These are phyloP conservation scores for Thunnus maccoyii DNA, from an alignment of 2,113 vertebrate species.

Conservation along the genomic window DNA sequence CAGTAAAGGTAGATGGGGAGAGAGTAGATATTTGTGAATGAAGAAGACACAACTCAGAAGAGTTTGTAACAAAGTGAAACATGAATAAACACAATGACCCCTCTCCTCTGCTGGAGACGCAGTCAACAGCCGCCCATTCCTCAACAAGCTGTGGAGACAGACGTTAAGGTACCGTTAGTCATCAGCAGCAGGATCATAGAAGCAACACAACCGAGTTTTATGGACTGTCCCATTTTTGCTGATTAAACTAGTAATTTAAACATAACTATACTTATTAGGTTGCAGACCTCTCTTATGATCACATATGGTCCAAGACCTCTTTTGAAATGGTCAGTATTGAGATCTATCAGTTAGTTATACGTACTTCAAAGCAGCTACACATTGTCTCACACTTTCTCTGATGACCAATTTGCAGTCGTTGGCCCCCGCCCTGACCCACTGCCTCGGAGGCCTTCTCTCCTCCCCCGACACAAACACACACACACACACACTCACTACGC, in stretches of 20 bases:
- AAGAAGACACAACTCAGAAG: background rate
- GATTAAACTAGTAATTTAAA: background rate
- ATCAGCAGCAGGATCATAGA: background rate
- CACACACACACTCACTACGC: conserved; percentile 12
- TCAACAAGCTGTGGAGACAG: background rate
- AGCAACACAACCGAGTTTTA: background rate
- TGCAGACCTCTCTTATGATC: background rate
- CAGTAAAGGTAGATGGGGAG: background rate
- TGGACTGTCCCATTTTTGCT: background rate
- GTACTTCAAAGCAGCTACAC: conserved; percentile 29
- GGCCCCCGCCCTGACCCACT: background rate
- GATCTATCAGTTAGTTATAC: background rate
- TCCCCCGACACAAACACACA: conserved; percentile 39
- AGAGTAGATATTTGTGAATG: background rate
- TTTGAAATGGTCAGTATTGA: background rate
- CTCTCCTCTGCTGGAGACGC: background rate
- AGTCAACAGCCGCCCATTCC: background rate
- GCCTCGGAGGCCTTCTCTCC: background rate
- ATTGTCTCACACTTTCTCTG: conserved; percentile 44
- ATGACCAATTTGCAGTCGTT: conserved; percentile 30
- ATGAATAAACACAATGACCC: conserved; percentile 32
- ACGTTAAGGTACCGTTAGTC: conserved; percentile 23
- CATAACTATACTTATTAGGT: background rate
- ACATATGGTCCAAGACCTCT: background rate
- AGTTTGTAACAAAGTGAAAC: background rate